Conservation (phyloP, 2,797 vertebrate species). For the Alca torda region DNA sequence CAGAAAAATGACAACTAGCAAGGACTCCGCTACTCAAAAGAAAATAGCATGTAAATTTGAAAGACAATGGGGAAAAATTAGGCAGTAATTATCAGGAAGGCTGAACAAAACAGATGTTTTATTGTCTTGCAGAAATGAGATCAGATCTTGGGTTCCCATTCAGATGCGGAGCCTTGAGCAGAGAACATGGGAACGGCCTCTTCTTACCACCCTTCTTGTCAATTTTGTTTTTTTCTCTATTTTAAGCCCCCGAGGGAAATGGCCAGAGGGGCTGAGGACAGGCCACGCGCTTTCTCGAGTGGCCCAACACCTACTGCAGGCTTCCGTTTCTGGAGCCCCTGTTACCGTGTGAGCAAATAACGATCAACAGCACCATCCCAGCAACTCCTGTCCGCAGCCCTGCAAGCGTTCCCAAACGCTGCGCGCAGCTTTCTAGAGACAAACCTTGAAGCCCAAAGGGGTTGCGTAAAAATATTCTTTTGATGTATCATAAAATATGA, state of each 20-base stretch:
- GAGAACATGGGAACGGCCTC: not conserved
- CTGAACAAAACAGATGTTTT: constrained; percentile 49
- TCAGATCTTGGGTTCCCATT: not conserved
- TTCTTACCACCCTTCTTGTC: not conserved
- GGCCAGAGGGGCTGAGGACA: not conserved
- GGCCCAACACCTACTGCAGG: not conserved
- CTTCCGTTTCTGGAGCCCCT: not conserved
- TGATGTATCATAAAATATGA: not conserved
- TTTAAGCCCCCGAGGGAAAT: not conserved
- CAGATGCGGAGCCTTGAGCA: not conserved
- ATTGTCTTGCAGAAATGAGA: constrained; percentile 28
- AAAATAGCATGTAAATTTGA: not conserved
- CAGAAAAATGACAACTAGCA: not conserved
- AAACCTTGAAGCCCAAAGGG: not conserved
- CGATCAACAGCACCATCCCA: not conserved
- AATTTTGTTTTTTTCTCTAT: not conserved
- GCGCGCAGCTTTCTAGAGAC: not conserved
- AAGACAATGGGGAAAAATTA: not conserved
- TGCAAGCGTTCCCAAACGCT: rapidly evolving
- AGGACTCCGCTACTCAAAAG: not conserved
- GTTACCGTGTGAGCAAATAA: not conserved
- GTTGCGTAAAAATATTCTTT: not conserved
- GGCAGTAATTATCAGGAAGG: constrained; percentile 23
- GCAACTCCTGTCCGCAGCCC: rapidly evolving
- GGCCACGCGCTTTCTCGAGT: not conserved